These are phyloP conservation scores for Acipenser transmontanus DNA, from an alignment of 2,797 vertebrate species.

Conservation along the genomic window DNA sequence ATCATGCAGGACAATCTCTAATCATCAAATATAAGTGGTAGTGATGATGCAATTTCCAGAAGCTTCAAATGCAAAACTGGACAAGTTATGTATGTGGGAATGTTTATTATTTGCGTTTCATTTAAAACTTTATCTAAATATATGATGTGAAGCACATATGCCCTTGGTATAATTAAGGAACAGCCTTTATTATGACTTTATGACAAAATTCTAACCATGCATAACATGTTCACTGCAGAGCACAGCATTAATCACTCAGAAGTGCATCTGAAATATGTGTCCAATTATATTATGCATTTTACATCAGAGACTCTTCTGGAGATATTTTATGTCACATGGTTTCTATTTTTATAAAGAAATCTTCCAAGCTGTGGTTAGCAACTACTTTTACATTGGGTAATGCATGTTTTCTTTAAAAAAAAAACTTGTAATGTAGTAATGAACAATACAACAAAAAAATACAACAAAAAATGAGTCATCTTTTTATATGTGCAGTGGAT, in stretches of 20 bases:
- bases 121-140: not conserved
- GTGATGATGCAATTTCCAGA: no score
- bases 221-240: not conserved
- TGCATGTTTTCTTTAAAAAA: constrained; percentile 39
- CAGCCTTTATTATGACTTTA: not conserved
- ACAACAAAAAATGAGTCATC: no score
- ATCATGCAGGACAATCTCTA: no score
- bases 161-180: not conserved
- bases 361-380: not conserved
- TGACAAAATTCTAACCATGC: constrained; percentile 1
- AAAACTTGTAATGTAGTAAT: not conserved
- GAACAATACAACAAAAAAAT: no score
- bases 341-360: not conserved
- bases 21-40: no score
- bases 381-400: constrained; percentile 32
- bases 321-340: not conserved
- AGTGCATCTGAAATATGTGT: not conserved
- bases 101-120: not conserved
- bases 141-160: not conserved
- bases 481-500: no score
- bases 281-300: not conserved
- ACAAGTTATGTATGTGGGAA: not conserved
- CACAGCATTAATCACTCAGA: not conserved
- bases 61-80: not conserved
- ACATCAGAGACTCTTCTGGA: not conserved